A percentile compares a stretch with the other conserved stretches of the same genome.
Conservation (phyloP, 2,113 vertebrate species). For the Gorsachius goisagi region DNA sequence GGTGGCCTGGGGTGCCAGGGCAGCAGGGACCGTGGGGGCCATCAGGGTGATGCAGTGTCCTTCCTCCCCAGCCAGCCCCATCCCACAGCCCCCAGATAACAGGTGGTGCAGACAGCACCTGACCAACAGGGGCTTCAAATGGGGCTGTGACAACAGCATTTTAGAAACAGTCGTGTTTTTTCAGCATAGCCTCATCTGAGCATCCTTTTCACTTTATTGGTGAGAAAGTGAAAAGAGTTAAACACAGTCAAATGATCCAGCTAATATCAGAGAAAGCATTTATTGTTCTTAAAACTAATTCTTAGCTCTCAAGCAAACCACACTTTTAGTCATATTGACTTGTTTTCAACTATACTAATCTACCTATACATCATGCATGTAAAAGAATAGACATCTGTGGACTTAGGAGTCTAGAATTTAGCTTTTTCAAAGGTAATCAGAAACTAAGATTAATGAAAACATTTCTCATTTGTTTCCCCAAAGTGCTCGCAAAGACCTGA, state of each 20-base stretch:
- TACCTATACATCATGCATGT: neutral
- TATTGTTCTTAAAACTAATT: neutral
- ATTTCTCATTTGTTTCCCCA: neutral
- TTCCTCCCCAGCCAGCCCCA: neutral
- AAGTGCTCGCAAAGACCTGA: neutral
- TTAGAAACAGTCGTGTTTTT: neutral
- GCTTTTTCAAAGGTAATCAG: neutral
- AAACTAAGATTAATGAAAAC: neutral
- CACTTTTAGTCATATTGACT: neutral
- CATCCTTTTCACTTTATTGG: neutral
- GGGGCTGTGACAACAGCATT: accelerated
- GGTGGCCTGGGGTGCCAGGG: too few species aligned
- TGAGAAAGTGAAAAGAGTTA: neutral
- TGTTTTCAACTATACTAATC: neutral
- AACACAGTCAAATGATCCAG: neutral
- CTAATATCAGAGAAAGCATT: neutral
- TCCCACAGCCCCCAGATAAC: neutral
- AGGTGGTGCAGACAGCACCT: neutral
- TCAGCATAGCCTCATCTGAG: neutral
- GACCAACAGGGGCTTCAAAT: neutral
- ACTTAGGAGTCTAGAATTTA: neutral
- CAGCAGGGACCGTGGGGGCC: accelerated
- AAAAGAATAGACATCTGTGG: neutral
- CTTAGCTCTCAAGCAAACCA: neutral
- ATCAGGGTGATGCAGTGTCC: too few species aligned